Percentiles rank a stretch among this genome's conserved stretches.
Conservation (phyloP, 1,140 invertebrate species). For the Euschistus heros region DNA sequence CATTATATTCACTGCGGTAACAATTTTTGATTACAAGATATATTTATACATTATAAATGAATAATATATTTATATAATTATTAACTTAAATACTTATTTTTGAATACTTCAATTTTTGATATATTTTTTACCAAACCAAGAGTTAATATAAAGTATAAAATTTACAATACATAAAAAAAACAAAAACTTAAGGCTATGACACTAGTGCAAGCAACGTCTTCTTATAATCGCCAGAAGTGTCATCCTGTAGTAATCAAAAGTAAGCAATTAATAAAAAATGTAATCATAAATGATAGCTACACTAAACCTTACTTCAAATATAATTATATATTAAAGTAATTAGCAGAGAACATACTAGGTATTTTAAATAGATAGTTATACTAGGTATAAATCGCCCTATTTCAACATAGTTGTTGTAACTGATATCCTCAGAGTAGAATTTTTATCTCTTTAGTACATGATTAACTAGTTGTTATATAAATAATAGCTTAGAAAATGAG, state of each 20-base stretch:
- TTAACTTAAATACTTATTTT: no score
- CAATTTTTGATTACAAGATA: not conserved
- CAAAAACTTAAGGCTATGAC: slow-evolving; percentile 29
- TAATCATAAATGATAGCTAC: not conserved
- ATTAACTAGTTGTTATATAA: no score
- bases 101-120: not conserved
- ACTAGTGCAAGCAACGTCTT: slow-evolving; percentile 71
- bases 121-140: not conserved
- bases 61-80: not conserved
- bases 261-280: not conserved
- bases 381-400: no score
- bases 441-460: no score
- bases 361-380: no score
- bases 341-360: no score
- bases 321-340: no score
- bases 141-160: not conserved
- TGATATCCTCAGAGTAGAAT: no score
- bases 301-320: no score
- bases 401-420: no score
- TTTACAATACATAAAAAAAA: not conserved
- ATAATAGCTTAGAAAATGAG: no score
- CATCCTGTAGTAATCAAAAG: slow-evolving; percentile 51
- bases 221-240: slow-evolving; percentile 87
- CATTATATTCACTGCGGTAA: no score
- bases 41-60: not conserved